A percentile compares a stretch with the other conserved stretches of the same genome.
phyloP scores from a whole-genome alignment of 2,113 vertebrate genomes.

The Syrmaticus mikado region DNA sequence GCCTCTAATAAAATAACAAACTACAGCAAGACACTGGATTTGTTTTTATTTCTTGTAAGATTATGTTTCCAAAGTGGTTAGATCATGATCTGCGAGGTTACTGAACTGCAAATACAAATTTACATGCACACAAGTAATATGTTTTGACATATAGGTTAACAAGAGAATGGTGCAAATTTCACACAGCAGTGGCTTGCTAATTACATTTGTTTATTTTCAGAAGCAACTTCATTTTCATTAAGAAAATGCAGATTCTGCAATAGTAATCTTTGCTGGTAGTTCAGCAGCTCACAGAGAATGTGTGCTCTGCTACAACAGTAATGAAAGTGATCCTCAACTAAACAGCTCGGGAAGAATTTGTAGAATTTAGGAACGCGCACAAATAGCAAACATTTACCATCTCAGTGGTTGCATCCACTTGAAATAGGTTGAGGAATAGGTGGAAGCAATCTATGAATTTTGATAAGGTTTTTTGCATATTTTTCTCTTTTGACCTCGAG shows the following conservation, averaged over 20 bases:
- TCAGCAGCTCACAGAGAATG: conserved; percentile 22
- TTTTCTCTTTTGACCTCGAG: conserved; percentile 1
- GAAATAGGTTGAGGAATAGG: not conserved
- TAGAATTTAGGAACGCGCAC: not conserved
- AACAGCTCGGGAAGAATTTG: not conserved
- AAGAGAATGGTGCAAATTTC: conserved; percentile 67
- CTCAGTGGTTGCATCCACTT: not conserved
- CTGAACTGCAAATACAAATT: conserved; percentile 54
- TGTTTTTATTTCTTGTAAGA: conserved; percentile 48
- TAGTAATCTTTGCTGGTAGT: conserved; percentile 40
- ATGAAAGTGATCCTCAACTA: not conserved
- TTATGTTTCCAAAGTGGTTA: conserved; percentile 48
- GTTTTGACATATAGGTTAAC: conserved; percentile 71
- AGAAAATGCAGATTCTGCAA: conserved; percentile 68
- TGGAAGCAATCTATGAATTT: not conserved
- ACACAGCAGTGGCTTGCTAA: conserved; percentile 61
- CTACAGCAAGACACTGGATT: conserved; percentile 3
- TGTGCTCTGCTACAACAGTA: not conserved
- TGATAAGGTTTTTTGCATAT: not conserved
- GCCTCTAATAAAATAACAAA: conserved; percentile 39
- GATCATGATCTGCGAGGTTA: conserved; percentile 56
- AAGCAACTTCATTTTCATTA: conserved; percentile 72
- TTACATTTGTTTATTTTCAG: conserved; percentile 68
- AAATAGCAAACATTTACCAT: not conserved
- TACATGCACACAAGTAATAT: conserved; percentile 49